Evolutionary conservation across 2,113 vertebrate genomes (phyloP), one percentile per base, ranked within the genome.

Genomic region (Nerophis ophidion): DNA sequence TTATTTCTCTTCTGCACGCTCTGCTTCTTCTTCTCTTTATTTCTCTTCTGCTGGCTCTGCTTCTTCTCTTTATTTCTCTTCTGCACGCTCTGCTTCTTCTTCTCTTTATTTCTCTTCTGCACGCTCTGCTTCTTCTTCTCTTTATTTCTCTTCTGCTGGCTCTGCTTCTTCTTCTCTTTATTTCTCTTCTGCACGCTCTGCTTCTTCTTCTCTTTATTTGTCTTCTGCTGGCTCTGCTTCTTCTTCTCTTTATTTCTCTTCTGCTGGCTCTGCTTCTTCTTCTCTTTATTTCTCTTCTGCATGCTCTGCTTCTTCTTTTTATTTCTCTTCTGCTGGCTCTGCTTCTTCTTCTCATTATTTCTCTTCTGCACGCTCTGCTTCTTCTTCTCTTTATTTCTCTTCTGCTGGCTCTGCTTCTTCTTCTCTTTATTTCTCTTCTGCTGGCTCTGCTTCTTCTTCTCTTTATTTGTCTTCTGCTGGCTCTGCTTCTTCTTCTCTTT

Each of bases 391-490:
- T 61, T 65, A n/a, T 63, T 71, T 61, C n/a, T n/a, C n/a, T n/a
- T n/a, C n/a, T n/a, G n/a, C n/a, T n/a, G n/a, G 26, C 66, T 68
- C 49, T 60, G 7, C 61, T 42, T 65, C 61, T 67, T 9, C 61
- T 71, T 63, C 53, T 68, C 58, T 26, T 61, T 65, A n/a, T 63
- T 71, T 61, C n/a, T n/a, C n/a, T n/a, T n/a, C n/a, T n/a, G n/a
- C n/a, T n/a, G n/a, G 26, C 66, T 68, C 49, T 60, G 7, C 61
- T 42, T 65, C 61, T 67, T 9, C 61, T 71, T 63, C 53, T 68
- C 58, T 26, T 61, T 65, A n/a, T 63, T 71, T 61, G 46, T 67
- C 56, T n/a, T n/a, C n/a, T n/a, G n/a, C n/a, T n/a, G n/a, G 26
- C 66, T 68, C 49, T 60, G 7, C 61, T 42, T 65, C 61, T 67